Evolutionary conservation across 2,888 invertebrate species (phyloP).

Genomic region (Lissonota sp.): DNA sequence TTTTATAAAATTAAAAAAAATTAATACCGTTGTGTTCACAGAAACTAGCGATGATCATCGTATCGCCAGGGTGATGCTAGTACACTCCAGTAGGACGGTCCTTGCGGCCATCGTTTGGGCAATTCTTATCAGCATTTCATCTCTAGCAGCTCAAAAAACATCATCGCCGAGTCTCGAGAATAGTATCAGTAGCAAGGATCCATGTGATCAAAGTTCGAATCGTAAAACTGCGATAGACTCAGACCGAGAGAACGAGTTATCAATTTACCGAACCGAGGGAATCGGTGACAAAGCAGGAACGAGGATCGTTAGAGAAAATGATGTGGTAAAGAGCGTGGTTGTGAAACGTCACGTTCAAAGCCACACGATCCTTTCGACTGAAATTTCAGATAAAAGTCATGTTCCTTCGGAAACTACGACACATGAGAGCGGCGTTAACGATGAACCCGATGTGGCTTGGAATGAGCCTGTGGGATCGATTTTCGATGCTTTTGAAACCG

Average conservation of each 20-base stretch:
- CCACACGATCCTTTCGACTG: neutral
- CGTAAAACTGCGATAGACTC: constrained; percentile 3
- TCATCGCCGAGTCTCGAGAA: constrained; percentile 46
- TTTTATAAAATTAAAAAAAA: neutral
- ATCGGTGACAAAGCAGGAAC: neutral
- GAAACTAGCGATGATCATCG: constrained; percentile 73
- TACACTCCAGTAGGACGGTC: constrained; percentile 76
- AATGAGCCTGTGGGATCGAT: neutral
- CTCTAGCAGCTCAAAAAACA: constrained; percentile 26
- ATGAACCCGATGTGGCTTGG: constrained; percentile 13
- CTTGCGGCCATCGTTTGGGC: constrained; percentile 75
- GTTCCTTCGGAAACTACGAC: neutral
- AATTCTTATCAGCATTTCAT: constrained; percentile 60
- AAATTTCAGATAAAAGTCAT: constrained; percentile 25
- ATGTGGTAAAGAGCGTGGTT: constrained; percentile 4
- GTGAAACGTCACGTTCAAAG: constrained; percentile 26
- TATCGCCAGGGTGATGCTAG: constrained; percentile 77
- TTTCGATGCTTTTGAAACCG: neutral
- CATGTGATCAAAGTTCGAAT: neutral
- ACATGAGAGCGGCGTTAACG: constrained; percentile 6
- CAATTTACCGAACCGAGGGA: constrained; percentile 1
- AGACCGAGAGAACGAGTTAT: constrained; percentile 11
- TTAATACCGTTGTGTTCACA: constrained; percentile 64
- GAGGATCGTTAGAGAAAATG: constrained; percentile 14
- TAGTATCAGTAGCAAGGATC: neutral